Evolutionary conservation across 2,797 vertebrate species (phyloP), one percentile per base, ranked within the genome.

Genomic region (Chelon auratus): DNA sequence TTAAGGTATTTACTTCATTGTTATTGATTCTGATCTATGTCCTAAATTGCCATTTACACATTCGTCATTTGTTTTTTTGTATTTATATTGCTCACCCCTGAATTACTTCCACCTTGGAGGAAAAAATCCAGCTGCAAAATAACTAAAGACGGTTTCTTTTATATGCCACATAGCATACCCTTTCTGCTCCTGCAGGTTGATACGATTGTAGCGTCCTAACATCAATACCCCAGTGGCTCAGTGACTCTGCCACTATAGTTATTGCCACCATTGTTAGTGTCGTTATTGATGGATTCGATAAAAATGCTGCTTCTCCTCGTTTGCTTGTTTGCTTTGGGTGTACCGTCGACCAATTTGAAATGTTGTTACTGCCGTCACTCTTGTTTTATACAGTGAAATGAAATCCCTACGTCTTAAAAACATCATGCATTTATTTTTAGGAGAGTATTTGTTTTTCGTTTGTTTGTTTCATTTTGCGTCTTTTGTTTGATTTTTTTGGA

Each of bases 41-140:
- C 45, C 24, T 83, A 75, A 83, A 82, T 81, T 77, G 47, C 54
- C 57, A 64, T 47, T 66, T 78, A 87, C 39, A 73, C 67, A 89
- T 87, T 67, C 61, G 77, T 86, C 76, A 45, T 57, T 43, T 22
- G 77, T 33, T 66, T 15, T 68, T 68, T 26, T 18, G 22, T 5
- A 10, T 62, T 66, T 7, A 30, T 62, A 24, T 22, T 55, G 45
- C 71, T 68, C 26, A 43, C 17, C 18, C 20, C 60, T 7, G 14
- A 65, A 70, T 68, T 18, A 48, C 9, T 57, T 40, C 8, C 24
- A 20, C 11, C 42, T 65, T 60, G 62, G 13, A 0, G 1, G 3
- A 8, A 14, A 40, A 39, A 42, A 37, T 47, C 26, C n/a, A 13
- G 20, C 40, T 53, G 0, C 43, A 42, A 18, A 58, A 62, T 62